Conservation (phyloP, 2,888 invertebrate genomes). For the Orchesellides sinensis region DNA sequence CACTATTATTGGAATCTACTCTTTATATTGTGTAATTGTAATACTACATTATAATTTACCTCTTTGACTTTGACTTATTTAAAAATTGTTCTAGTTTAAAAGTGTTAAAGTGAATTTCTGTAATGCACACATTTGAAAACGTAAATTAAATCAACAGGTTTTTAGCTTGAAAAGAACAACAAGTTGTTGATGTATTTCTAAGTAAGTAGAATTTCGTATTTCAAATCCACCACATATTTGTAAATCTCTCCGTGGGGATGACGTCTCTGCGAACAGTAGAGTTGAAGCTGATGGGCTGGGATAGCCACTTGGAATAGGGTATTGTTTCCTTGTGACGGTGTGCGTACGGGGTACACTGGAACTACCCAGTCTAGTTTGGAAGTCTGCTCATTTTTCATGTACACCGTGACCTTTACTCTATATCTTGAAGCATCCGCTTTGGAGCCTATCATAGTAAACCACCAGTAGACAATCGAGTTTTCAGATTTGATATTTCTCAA, state of each 20-base stretch:
- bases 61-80: no score
- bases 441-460: slow-evolving; percentile 70
- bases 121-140: no score
- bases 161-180: no score
- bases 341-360: slow-evolving; percentile 66
- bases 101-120: no score
- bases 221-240: slow-evolving; percentile 69
- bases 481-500: slow-evolving; percentile 68
- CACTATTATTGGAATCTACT: no score
- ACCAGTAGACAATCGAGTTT: slow-evolving; percentile 67
- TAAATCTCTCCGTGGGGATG: slow-evolving; percentile 70
- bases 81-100: no score
- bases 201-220: slow-evolving; percentile 67
- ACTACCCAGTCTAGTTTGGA: slow-evolving; percentile 67
- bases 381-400: slow-evolving; percentile 69
- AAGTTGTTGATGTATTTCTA: no score
- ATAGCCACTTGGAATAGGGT: background rate
- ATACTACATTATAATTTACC: no score
- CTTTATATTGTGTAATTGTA: no score
- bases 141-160: no score
- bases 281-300: slow-evolving; percentile 9
- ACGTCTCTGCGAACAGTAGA: slow-evolving; percentile 47
- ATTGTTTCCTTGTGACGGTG: background rate
- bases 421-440: slow-evolving; percentile 63
- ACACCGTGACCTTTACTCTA: slow-evolving; percentile 65